These are phyloP conservation scores for Salvator merianae DNA, from an alignment of 2,113 vertebrate species.

Conservation along the genomic window DNA sequence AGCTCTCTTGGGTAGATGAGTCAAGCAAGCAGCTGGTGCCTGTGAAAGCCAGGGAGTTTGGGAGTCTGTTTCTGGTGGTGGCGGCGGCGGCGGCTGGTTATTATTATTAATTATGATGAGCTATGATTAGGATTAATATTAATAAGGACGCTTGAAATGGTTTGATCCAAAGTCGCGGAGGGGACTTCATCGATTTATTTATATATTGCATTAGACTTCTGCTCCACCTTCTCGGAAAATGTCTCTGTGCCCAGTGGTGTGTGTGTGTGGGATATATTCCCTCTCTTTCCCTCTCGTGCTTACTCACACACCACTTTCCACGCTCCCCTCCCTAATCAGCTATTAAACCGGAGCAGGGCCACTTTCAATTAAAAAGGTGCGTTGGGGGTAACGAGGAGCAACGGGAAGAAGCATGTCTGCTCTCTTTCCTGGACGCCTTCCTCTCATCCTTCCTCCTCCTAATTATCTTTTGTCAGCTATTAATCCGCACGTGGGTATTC, in stretches of 20 bases:
- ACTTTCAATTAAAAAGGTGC: background rate
- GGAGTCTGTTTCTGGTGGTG: no score
- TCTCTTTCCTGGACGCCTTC: conserved; percentile 14
- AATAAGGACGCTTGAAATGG: no score
- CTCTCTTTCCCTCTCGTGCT: background rate
- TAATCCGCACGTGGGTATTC: conserved; percentile 60
- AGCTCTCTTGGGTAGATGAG: conserved; percentile 14
- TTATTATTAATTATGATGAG: no score
- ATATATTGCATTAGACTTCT: no score
- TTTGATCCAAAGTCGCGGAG: no score
- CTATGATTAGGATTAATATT: no score
- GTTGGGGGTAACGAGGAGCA: background rate
- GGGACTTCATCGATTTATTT: no score
- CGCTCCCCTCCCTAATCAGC: background rate
- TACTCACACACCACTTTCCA: background rate
- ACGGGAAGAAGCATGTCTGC: background rate
- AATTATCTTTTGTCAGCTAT: conserved; percentile 61
- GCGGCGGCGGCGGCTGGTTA: no score
- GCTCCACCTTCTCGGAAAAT: no score
- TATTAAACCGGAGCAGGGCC: background rate
- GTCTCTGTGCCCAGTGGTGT: background rate
- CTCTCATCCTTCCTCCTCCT: conserved; percentile 19
- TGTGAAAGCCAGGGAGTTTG: background rate
- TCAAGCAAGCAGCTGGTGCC: background rate
- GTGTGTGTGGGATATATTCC: background rate